These are phyloP conservation scores for Ctenodactylus gundi DNA, from an alignment of 2,113 vertebrate genomes.

Conservation along the genomic window DNA sequence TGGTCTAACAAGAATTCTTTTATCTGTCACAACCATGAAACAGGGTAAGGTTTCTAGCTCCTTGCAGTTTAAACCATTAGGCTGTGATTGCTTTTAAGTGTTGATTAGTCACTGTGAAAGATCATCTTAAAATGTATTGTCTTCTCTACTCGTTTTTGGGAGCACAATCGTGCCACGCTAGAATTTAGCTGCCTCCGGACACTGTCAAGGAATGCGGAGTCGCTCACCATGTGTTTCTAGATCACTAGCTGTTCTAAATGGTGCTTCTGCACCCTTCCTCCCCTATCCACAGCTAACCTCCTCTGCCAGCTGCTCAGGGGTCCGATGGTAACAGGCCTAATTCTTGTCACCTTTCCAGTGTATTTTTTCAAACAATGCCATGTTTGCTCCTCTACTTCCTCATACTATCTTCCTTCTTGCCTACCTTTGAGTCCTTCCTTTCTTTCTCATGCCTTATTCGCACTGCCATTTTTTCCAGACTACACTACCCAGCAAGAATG, in stretches of 20 bases:
- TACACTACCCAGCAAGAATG: background rate
- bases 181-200: background rate
- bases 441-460: background rate
- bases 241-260: background rate
- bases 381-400: background rate
- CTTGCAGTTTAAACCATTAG: background rate
- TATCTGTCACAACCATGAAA: slow-evolving; percentile 31
- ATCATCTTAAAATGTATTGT: background rate
- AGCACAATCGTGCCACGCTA: background rate
- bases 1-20: slow-evolving; percentile 8
- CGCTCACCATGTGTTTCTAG: background rate
- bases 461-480: background rate
- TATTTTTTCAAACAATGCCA: background rate
- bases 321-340: background rate
- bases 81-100: slow-evolving; percentile 14
- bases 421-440: background rate
- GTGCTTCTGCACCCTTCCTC: background rate
- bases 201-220: background rate
- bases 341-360: background rate
- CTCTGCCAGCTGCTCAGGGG: background rate
- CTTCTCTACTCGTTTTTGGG: background rate
- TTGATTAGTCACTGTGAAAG: background rate
- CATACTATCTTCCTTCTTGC: background rate
- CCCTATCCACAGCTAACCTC: background rate
- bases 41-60: background rate